phyloP scores from a whole-genome alignment of 2,797 vertebrate genomes.

The Cyprinodon diabolis region DNA sequence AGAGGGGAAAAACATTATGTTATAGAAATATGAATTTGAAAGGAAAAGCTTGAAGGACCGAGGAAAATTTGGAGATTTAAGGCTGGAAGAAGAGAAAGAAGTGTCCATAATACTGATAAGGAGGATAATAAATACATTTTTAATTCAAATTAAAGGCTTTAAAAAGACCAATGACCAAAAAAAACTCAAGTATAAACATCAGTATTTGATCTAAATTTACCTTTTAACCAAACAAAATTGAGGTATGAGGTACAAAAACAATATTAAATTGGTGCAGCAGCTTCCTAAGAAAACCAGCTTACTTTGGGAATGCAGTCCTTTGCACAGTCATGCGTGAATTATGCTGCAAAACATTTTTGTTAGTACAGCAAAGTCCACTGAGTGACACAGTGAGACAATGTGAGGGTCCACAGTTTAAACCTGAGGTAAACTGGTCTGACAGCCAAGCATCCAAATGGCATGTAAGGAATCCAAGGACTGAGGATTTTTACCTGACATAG shows the following conservation, averaged over 20 bases:
- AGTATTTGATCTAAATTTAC: neutral
- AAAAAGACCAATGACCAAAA: neutral
- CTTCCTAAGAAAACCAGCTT: slow-evolving; percentile 59
- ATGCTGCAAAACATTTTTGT: slow-evolving; percentile 62
- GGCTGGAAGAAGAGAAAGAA: neutral
- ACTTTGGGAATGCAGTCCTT: slow-evolving; percentile 37
- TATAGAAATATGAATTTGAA: neutral
- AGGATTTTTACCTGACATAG: slow-evolving; percentile 30
- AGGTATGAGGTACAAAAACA: neutral
- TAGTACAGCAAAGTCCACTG: slow-evolving; percentile 50
- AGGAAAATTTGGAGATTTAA: neutral
- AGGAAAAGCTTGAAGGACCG: neutral
- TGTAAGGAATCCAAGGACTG: slow-evolving; percentile 54
- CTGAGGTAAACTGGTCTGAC: slow-evolving; percentile 43
- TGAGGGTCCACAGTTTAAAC: slow-evolving; percentile 39
- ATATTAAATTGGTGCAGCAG: slow-evolving; percentile 9
- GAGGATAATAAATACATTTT: neutral
- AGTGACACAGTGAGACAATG: slow-evolving; percentile 37
- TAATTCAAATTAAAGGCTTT: neutral
- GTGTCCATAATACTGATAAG: neutral
- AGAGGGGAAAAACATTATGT: neutral
- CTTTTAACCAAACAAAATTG: neutral
- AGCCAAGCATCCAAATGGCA: slow-evolving; percentile 47
- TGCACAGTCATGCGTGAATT: slow-evolving; percentile 70
- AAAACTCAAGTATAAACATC: neutral